These are phyloP conservation scores for Pseudachorutes palmiensis DNA, from an alignment of 1,140 invertebrate species.

Conservation along the genomic window DNA sequence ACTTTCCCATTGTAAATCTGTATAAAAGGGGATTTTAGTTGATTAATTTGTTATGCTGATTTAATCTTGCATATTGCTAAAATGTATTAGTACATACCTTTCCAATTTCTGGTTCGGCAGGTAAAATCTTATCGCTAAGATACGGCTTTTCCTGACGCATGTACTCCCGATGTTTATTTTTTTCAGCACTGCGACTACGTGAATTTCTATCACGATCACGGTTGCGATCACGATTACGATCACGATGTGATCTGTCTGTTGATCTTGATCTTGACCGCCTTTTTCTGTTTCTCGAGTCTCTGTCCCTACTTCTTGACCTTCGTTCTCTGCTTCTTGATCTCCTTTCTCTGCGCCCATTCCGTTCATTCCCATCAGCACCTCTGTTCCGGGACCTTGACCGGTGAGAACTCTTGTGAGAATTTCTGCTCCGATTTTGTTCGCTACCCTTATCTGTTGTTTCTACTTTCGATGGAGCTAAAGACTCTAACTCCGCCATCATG, in stretches of 20 bases:
- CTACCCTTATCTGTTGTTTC: slow-evolving; percentile 27
- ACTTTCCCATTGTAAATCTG: slow-evolving; percentile 90
- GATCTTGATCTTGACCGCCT: not conserved
- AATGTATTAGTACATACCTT: too few species aligned
- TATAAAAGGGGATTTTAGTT: too few species aligned
- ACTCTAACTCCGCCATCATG: slow-evolving; percentile 82
- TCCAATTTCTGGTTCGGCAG: slow-evolving; percentile 48
- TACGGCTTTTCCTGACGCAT: slow-evolving; percentile 40
- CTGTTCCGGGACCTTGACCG: slow-evolving; percentile 30
- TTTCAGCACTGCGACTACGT: slow-evolving; percentile 22
- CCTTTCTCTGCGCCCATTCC: too few species aligned
- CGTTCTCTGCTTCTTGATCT: slow-evolving; percentile 28
- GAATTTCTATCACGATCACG: slow-evolving; percentile 35
- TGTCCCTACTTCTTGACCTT: too few species aligned
- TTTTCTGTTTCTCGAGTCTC: slow-evolving; percentile 24
- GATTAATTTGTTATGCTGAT: slow-evolving; percentile 11
- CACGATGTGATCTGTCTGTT: slow-evolving; percentile 40
- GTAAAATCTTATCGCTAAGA: slow-evolving; percentile 45
- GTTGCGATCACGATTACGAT: slow-evolving; percentile 39
- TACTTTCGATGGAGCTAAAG: slow-evolving; percentile 59
- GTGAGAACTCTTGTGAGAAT: slow-evolving; percentile 42
- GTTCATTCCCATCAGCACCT: slow-evolving; percentile 29
- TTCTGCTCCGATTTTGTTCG: slow-evolving; percentile 40
- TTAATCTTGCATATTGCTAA: slow-evolving; percentile 13
- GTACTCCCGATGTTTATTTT: slow-evolving; percentile 31